phyloP scores from a whole-genome alignment of 1,140 invertebrate species.

The Drosophila kohkoa region DNA sequence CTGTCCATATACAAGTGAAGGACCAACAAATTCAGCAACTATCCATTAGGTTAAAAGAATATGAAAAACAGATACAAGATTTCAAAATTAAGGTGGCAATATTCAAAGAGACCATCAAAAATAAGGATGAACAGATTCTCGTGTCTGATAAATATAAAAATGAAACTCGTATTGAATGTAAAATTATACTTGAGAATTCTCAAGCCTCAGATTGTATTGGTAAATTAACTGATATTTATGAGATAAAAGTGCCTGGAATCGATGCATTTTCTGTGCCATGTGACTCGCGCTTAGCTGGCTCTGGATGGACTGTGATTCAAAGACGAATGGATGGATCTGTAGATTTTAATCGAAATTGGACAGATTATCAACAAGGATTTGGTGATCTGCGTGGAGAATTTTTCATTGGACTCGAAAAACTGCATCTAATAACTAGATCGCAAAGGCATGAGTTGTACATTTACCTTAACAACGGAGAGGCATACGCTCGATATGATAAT shows the following conservation, averaged over 20 bases:
- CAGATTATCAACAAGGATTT: constrained; percentile 20
- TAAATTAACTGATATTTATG: constrained; percentile 3
- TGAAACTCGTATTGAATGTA: neutral
- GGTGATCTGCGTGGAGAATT: constrained; percentile 21
- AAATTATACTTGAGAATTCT: neutral
- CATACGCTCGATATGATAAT: constrained; percentile 14
- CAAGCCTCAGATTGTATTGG: constrained; percentile 5
- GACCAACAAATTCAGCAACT: neutral
- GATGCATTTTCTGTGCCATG: constrained; percentile 16
- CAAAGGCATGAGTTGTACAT: constrained; percentile 19
- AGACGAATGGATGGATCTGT: constrained; percentile 17
- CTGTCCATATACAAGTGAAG: neutral
- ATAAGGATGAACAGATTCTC: neutral
- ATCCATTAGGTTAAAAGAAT: neutral
- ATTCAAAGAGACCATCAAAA: neutral
- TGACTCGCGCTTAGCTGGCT: constrained; percentile 3
- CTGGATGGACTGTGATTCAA: constrained; percentile 25
- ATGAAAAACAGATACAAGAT: neutral
- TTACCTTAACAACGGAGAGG: neutral
- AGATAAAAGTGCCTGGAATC: constrained; percentile 17
- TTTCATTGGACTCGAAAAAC: constrained; percentile 36
- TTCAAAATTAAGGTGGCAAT: neutral
- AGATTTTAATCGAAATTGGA: constrained; percentile 23
- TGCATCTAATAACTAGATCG: constrained; percentile 16
- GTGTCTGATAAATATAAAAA: neutral